Evolutionary conservation across 2,113 vertebrate species (phyloP).

Genomic region (Synodontis membranacea): DNA sequence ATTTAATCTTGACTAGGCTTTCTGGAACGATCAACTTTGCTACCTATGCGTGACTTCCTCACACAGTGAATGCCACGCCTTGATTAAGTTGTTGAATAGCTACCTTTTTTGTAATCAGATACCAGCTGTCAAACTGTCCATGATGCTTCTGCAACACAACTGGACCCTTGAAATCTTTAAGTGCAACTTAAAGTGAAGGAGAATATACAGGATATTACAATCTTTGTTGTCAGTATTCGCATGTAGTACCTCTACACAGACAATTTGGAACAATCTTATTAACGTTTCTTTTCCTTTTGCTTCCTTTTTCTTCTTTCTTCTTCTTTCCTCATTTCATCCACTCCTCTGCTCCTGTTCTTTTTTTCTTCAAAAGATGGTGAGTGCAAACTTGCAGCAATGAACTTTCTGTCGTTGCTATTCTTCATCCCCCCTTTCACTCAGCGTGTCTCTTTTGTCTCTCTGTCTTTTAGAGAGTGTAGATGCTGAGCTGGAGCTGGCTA

Average conservation of each 20-base stretch:
- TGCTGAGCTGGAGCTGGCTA: constrained; percentile 77
- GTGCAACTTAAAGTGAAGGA: neutral
- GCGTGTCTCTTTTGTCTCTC: neutral
- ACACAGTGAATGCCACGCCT: neutral
- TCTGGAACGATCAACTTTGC: neutral
- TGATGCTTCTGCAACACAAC: neutral
- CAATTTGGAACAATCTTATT: neutral
- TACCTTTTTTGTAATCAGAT: neutral
- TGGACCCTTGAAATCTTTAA: neutral
- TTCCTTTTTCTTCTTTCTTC: neutral
- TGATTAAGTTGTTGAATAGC: neutral
- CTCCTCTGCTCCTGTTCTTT: neutral
- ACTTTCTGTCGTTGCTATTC: too few species aligned
- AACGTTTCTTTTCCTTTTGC: constrained; percentile 9
- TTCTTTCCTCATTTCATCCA: neutral
- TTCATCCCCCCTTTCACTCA: neutral
- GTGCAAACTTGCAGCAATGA: neutral
- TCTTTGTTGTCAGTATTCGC: neutral
- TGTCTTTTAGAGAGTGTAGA: constrained; percentile 70
- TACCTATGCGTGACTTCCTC: neutral
- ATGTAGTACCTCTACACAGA: neutral
- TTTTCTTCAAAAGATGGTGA: constrained; percentile 47
- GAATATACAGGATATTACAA: neutral
- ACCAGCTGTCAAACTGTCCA: neutral
- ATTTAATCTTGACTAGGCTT: neutral